Base-by-base conservation (phyloP, 1,140 invertebrate genomes). In the Ostrea denselamellosa region DNA sequence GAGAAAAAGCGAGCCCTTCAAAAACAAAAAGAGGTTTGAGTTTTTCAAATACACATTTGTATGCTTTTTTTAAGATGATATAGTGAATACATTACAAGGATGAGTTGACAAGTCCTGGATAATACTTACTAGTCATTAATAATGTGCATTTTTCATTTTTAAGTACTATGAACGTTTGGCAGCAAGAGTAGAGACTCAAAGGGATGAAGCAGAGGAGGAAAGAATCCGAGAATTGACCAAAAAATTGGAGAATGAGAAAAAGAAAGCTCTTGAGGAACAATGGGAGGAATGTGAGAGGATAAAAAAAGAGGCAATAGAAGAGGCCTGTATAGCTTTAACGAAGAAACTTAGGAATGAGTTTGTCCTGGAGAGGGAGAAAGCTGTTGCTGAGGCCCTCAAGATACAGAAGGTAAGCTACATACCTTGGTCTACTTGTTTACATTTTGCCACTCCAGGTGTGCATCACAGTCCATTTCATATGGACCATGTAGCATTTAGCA, bases 151-250 rank as follows among this genome's bases (percentile, higher is more conserved):
- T 51, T 86, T 65, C 34, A 54, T 52, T 17, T 86, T 89, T 51
- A 82, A 93, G 93, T 93, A 94, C 85, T 93, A 92, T 90, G 93
- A 94, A 88, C 88, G 89, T n/a, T 89, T 93, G n/a, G 91, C 92
- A 3, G 88, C 91, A 65, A 89, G 93, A 82, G 89, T 94, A 9
- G 91, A 92, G 44, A 91, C 92, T 58, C 91, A 94, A 86, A 87
- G 94, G 44, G 93, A 94, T 87, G 84, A 90, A 62, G 92, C 92
- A 7, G 94, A 94, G 88, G 92, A 92, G 85, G 93, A 94, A 85
- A 90, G 93, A 71, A 91, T 92, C 82, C 88, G 91, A 89, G 93
- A 94, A 87, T 62, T 94, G n/a, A 92, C 86, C 9, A 92, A 92
- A 85, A 93, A 92, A 87, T 83, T 93, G 54, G 88, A 92, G n/a